A percentile compares a stretch with the other conserved stretches of the same genome.
phyloP scores from a whole-genome alignment of 2,113 vertebrate genomes.

The Rhinolophus sinicus region DNA sequence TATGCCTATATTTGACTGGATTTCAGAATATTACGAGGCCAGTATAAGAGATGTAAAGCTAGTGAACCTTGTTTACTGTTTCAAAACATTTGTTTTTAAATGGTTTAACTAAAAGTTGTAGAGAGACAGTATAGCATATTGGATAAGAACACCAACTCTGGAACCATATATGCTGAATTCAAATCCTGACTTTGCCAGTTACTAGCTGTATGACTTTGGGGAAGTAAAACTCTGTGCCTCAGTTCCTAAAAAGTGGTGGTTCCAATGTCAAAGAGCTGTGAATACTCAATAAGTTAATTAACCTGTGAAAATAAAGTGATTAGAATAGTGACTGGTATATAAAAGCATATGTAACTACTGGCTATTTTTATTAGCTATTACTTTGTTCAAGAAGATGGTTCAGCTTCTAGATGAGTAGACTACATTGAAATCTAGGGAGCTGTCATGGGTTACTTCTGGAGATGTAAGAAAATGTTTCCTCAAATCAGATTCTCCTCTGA shows the following conservation, averaged over 20 bases:
- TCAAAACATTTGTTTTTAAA: background rate
- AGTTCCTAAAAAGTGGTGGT: background rate
- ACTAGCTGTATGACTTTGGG: background rate
- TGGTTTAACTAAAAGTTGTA: background rate
- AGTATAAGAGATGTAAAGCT: background rate
- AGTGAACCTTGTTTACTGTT: background rate
- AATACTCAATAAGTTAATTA: background rate
- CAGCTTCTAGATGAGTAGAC: background rate
- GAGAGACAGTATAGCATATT: background rate
- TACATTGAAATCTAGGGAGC: background rate
- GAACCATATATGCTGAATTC: background rate
- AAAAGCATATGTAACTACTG: background rate
- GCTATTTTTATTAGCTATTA: background rate
- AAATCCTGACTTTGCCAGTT: background rate
- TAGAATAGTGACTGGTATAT: background rate
- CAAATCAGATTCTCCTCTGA: background rate
- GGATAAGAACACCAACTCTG: background rate
- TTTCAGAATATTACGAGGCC: background rate
- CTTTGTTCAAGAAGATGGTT: background rate
- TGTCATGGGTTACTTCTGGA: background rate
- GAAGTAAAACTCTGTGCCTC: background rate
- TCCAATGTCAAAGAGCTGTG: background rate
- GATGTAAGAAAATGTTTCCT: background rate
- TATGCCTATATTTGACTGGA: background rate
- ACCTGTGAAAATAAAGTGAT: background rate